Conservation (phyloP, 1,140 invertebrate genomes). For the Hermatobates lingyangjiaoensis region DNA sequence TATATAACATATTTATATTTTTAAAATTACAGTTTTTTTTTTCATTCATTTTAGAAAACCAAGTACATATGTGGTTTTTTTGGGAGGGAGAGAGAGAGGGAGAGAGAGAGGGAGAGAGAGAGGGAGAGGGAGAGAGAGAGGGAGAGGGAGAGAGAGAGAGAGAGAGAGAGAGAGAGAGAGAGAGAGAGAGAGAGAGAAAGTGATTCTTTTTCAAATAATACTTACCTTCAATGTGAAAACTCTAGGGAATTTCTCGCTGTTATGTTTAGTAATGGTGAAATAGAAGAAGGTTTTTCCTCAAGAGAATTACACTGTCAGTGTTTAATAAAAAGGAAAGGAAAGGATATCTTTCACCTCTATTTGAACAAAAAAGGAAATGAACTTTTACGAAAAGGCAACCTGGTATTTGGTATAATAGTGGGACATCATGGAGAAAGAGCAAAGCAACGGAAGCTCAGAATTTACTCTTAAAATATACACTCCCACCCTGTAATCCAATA, state of each 20-base stretch:
- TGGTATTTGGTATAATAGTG: no score
- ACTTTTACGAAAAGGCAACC: no score
- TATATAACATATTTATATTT: no score
- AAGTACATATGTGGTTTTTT: not conserved
- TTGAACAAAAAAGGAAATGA: no score
- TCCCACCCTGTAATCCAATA: no score
- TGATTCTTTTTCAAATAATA: not conserved
- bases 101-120: not conserved
- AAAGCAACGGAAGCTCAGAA: no score
- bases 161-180: not conserved
- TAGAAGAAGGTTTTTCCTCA: no score
- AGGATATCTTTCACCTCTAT: not conserved
- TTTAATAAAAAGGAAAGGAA: not conserved
- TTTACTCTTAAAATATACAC: no score
- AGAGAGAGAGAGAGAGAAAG: slow-evolving; percentile 3
- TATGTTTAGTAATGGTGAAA: no score
- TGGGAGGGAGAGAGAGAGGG: slow-evolving; percentile 5
- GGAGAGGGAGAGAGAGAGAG: slow-evolving; percentile 2
- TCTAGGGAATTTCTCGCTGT: not conserved
- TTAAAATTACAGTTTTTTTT: no score
- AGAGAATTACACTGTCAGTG: not conserved
- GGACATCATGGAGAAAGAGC: no score
- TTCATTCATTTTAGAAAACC: not conserved
- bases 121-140: not conserved
- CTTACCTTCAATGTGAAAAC: not conserved